Conservation (phyloP, 1,140 invertebrate species). For the Aleiodes sp. region DNA sequence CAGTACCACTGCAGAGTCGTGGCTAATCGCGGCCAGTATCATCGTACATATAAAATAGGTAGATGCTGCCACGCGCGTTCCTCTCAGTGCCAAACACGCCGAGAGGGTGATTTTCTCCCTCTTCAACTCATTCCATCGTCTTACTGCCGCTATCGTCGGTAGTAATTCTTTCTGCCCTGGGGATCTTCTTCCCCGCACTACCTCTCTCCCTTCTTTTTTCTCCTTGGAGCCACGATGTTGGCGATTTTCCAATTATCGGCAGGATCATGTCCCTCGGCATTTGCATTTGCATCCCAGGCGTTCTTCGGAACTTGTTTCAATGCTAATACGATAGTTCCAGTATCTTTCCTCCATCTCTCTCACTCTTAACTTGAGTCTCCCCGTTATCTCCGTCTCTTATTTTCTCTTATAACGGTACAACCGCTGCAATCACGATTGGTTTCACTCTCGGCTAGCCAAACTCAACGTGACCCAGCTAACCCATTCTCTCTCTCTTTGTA, state of each 20-base stretch:
- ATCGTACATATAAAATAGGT: constrained; percentile 23
- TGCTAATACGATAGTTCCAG: constrained; percentile 41
- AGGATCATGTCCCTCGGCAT: constrained; percentile 41
- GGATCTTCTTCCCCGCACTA: not conserved
- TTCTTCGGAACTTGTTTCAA: constrained; percentile 46
- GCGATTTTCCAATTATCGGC: constrained; percentile 49
- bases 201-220: constrained; percentile 14
- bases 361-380: not conserved
- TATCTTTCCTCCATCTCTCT: constrained; percentile 21
- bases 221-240: constrained; percentile 33
- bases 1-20: not conserved
- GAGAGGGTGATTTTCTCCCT: constrained; percentile 6
- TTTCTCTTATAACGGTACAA: not conserved
- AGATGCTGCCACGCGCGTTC: not conserved
- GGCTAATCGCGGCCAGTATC: constrained; percentile 20
- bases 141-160: not conserved
- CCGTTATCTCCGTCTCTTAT: constrained; percentile 8
- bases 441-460: constrained; percentile 30
- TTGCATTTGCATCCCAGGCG: constrained; percentile 40
- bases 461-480: constrained; percentile 29
- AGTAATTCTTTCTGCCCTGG: constrained; percentile 25
- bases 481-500: not conserved
- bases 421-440: constrained; percentile 27
- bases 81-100: constrained; percentile 18
- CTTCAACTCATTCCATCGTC: constrained; percentile 2